Conservation (phyloP, 2,888 invertebrate species). For the Coenonympha arcania region DNA sequence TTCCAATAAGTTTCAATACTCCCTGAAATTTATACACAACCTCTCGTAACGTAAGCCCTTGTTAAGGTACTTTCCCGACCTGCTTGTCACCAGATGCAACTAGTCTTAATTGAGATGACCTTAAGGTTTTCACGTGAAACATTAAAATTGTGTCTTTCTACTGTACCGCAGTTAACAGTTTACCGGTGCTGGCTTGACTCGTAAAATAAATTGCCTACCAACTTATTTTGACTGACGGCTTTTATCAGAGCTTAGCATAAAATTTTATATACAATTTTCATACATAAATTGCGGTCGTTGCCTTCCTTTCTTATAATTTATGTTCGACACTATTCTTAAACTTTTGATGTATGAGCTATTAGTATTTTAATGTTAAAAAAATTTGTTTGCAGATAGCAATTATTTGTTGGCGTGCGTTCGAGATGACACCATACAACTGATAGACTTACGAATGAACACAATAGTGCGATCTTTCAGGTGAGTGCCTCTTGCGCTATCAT, state of each 20-base stretch:
- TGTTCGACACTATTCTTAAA: conserved; percentile 13
- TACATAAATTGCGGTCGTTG: conserved; percentile 17
- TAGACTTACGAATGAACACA: conserved; percentile 96
- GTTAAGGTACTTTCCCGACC: conserved; percentile 11
- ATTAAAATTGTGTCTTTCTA: conserved; percentile 21
- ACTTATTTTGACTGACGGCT: conserved; percentile 19
- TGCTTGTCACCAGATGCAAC: conserved; percentile 17
- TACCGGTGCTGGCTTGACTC: conserved; percentile 14
- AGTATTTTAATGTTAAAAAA: background rate
- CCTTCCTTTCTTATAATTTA: conserved; percentile 17
- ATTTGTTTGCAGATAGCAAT: conserved; percentile 82
- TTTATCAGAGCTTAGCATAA: conserved; percentile 18
- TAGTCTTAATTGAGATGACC: conserved; percentile 24
- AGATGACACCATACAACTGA: conserved; percentile 94
- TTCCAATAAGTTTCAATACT: too few species aligned
- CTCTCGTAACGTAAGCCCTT: too few species aligned
- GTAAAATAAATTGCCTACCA: conserved; percentile 24
- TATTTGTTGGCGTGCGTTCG: conserved; percentile 93
- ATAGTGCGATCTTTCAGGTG: conserved; percentile 93
- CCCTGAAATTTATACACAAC: too few species aligned
- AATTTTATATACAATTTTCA: conserved; percentile 11
- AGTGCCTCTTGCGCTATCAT: conserved; percentile 28
- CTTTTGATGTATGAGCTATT: conserved; percentile 3
- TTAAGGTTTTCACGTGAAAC: conserved; percentile 21
- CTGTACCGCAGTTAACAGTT: conserved; percentile 11